Evolutionary conservation across 2,797 vertebrate species (phyloP), one percentile per base, ranked within the genome.

Genomic region (Sardinella longiceps): DNA sequence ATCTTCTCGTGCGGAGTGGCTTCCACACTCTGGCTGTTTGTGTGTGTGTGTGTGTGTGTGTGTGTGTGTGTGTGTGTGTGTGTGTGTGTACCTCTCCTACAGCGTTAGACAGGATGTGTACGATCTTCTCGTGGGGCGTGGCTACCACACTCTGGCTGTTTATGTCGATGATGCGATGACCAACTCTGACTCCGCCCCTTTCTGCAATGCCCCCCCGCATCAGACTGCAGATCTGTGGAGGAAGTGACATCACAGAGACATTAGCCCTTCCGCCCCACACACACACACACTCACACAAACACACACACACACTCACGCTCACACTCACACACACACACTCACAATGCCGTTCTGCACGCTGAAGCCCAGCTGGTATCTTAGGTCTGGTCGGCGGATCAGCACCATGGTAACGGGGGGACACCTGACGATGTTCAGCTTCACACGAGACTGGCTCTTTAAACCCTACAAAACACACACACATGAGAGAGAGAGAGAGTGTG

Each of bases 271-370:
- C 48, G 2, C 15, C 9, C 5, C 5, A 1, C n/a, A 12, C 58
- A 60, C 56, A 60, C 56, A 60, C n/a, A 60, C 56, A 60, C 56
- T 10, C 20, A 4, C 58, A 60, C 58, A n/a, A 63, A 58, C 15
- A 58, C 20, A 60, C 56, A 60, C 56, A 56, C 53, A 56, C 53
- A 56, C 53, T 18, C 53, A 56, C 6, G 23, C 11, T 18, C 53
- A 60, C 2, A 25, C 11, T 3, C 63, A 18, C 30, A 37, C 58
- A 60, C 23, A 0, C 25, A 83, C 70, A 97, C 98, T 96, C 93
- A 99, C 98, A 50, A 99, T 99, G 90, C 98, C 98, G 11, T 98
- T 99, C 91, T 99, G 98, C 87, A 99, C 98, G 14, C 98, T 99
- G 94, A 99, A 99, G 87, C 98, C 98, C 88, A 99, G 91, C 88